Evolutionary conservation across 2,113 vertebrate genomes (phyloP), one percentile per base, ranked within the genome.

Genomic region (Tichodroma muraria): DNA sequence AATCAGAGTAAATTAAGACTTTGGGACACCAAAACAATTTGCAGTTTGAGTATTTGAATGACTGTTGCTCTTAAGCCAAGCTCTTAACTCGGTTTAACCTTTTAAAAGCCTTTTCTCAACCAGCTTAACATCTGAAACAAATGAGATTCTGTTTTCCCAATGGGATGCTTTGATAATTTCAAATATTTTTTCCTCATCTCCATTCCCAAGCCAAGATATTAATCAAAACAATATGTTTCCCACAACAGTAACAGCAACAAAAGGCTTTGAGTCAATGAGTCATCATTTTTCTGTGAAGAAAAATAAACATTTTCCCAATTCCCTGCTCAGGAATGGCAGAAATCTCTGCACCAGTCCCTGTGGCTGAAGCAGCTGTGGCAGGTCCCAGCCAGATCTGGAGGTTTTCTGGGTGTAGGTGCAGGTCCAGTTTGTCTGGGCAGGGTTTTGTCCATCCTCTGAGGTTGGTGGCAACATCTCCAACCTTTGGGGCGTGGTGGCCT

Each of bases 401-500:
- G 4, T 22, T 60, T 66, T 35, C 73, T 49, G n/a, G 13, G n/a
- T 30, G 54, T 1, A 18, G 54, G 28, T 21, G 53, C n/a, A 91
- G 54, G 38, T 35, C 23, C 47, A 45, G 33, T 25, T 11, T n/a
- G 15, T 11, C 35, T 47, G 15, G 25, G 33, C 42, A 38, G 47
- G 47, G 56, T 38, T 89, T 73, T 1, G 31, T 90, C 27, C 40
- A 71, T 49, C 18, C 23, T 38, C 25, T 33, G 45, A 59, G 42
- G 25, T 1, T 45, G 60, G 17, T 22, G 66, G 30, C 9, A 38
- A 33, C 44, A 35, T 4, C 35, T 66, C 15, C 50, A 90, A 3
- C 15, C 6, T 53, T 23, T 56, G n/a, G 4, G 42, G 13, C 54
- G 27, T 0, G 0, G 1, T 2, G 1, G 38, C 14, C 33, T 89